Conservation (phyloP, 2,797 vertebrate genomes). For the Syngnathus rostellatus region DNA sequence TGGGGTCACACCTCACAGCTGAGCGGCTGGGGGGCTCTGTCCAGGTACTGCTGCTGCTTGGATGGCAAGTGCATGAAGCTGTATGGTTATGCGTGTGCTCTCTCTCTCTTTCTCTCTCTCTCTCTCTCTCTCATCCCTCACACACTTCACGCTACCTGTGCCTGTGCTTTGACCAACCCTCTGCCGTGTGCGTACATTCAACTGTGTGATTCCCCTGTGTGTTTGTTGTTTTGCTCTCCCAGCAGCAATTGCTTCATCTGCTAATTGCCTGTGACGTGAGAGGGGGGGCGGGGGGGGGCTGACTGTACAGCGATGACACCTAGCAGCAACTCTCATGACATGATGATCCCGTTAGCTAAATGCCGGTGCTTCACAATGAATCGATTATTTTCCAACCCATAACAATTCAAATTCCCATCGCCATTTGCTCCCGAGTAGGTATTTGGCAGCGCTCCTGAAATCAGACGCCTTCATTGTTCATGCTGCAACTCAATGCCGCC, state of each 20-base stretch:
- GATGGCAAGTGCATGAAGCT: conserved; percentile 55
- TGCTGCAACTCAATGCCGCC: conserved; percentile 36
- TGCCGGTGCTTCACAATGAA: background rate
- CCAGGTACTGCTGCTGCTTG: conserved; percentile 76
- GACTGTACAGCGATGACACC: conserved; percentile 18
- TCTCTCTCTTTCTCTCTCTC: background rate
- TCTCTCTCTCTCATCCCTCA: conserved; percentile 1
- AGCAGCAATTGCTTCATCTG: conserved; percentile 31
- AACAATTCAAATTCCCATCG: background rate
- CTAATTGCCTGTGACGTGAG: conserved; percentile 28
- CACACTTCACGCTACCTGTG: conserved; percentile 30
- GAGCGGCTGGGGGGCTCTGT: conserved; percentile 87
- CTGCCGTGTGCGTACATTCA: conserved; percentile 19
- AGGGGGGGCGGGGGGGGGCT: background rate
- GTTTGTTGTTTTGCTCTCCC: conserved; percentile 25
- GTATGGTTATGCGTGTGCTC: conserved; percentile 30
- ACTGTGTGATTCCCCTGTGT: conserved; percentile 25
- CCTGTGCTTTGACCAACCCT: conserved; percentile 26
- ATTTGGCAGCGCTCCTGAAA: conserved; percentile 2
- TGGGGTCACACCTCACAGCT: conserved; percentile 84
- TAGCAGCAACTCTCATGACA: conserved; percentile 14
- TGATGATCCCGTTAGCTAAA: background rate
- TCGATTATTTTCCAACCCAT: background rate
- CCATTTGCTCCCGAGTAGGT: background rate
- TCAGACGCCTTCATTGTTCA: conserved; percentile 8